Percentiles rank a stretch among this genome's conserved stretches.
phyloP scores from a whole-genome alignment of 2,888 invertebrate species.

The Spilosoma lubricipeda region DNA sequence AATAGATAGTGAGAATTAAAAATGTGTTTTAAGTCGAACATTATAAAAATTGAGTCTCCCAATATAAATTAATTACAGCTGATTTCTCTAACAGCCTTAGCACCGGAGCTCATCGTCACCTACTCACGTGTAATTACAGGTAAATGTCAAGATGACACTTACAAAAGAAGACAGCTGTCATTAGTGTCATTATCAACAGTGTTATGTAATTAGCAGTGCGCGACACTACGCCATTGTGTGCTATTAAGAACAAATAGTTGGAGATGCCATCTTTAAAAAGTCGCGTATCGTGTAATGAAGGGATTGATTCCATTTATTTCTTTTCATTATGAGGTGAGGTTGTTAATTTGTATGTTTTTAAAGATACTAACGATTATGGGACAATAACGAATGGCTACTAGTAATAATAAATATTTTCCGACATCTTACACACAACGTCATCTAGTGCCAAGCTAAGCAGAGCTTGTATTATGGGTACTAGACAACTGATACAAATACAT shows the following conservation, averaged over 20 bases:
- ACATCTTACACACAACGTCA: too few relatives aligned
- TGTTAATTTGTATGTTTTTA: conserved; percentile 3
- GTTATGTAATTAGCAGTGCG: conserved; percentile 34
- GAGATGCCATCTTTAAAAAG: conserved; percentile 25
- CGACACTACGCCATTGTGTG: conserved; percentile 16
- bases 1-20: neutral
- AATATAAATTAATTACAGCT: neutral
- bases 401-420: too few relatives aligned
- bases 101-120: neutral
- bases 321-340: neutral
- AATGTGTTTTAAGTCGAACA: neutral
- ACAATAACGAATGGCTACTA: neutral
- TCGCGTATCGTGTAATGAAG: neutral
- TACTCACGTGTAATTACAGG: neutral
- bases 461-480: too few relatives aligned
- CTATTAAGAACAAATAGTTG: conserved; percentile 27
- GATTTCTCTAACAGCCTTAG: neutral
- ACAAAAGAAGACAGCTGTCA: conserved; percentile 11
- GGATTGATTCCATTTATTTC: conserved; percentile 6
- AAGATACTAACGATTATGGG: neutral
- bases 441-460: too few relatives aligned
- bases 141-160: conserved; percentile 17
- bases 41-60: neutral
- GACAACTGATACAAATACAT: too few relatives aligned
- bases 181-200: conserved; percentile 35